A percentile compares a stretch with the other conserved stretches of the same genome.
Conservation (phyloP, 2,113 vertebrate species). For the Platichthys flesus region DNA sequence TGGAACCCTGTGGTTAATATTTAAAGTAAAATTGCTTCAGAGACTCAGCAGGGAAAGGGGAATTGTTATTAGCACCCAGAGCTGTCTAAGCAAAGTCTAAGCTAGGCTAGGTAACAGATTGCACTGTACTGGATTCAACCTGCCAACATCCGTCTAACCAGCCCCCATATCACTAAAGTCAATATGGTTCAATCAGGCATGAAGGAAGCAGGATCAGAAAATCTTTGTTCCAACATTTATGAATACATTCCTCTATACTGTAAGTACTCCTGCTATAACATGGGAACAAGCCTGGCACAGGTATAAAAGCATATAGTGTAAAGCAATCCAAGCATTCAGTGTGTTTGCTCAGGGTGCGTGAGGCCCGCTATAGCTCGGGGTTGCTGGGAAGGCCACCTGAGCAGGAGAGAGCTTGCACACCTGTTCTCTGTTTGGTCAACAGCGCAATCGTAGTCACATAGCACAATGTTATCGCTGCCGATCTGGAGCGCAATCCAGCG, state of each 20-base stretch:
- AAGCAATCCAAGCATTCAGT: slow-evolving; percentile 62
- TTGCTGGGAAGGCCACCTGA: slow-evolving; percentile 66
- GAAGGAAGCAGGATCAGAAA: slow-evolving; percentile 43
- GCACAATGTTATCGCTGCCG: slow-evolving; percentile 70
- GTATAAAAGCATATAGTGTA: slow-evolving; percentile 42
- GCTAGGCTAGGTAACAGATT: slow-evolving; percentile 22
- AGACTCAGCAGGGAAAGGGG: background rate
- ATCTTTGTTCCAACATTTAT: slow-evolving; percentile 45
- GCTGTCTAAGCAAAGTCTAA: slow-evolving; percentile 30
- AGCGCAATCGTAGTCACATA: slow-evolving; percentile 49
- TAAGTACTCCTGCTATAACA: slow-evolving; percentile 43
- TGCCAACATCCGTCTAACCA: slow-evolving; percentile 13
- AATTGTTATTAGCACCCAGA: slow-evolving; percentile 38
- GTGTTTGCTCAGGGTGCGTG: slow-evolving; percentile 75
- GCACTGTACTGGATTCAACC: slow-evolving; percentile 5
- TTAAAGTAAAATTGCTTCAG: slow-evolving; percentile 46
- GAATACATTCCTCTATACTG: slow-evolving; percentile 49
- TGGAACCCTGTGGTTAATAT: too few species aligned
- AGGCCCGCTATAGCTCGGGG: slow-evolving; percentile 22
- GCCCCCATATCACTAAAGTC: slow-evolving; percentile 47
- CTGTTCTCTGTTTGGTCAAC: slow-evolving; percentile 79
- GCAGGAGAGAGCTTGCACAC: slow-evolving; percentile 61
- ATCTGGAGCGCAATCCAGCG: slow-evolving; percentile 65
- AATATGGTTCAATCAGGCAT: slow-evolving; percentile 48
- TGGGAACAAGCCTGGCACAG: slow-evolving; percentile 30